Base-by-base conservation (phyloP, 2,113 vertebrate genomes). In the Pipa parva region DNA sequence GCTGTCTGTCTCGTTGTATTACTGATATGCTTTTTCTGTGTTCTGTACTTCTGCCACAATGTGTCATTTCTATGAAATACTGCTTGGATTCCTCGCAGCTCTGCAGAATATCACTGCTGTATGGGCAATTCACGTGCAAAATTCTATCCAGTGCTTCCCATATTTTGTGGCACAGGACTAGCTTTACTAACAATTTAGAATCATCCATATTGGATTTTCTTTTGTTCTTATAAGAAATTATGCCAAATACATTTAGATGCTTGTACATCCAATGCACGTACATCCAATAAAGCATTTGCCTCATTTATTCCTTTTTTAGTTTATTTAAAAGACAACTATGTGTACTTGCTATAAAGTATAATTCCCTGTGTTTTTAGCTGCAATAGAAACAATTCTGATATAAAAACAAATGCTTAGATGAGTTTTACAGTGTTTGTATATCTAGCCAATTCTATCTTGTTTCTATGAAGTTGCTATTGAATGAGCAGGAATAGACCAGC, bases 401-500 rank as follows among this genome's bases (percentile, higher is more conserved):
- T n/a, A n/a, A n/a, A n/a, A n/a, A n/a, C n/a, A n/a, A n/a, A n/a
- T n/a, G n/a, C n/a, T n/a, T n/a, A 36, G 33, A 36, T 9, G 33
- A 36, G 15, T 36, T 36, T 12, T 36, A 36, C 33, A 36, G 33
- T 36, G 15, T 36, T 36, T 36, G 33, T 36, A 42, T n/a, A 42
- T 42, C 39, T 42, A 42, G 39, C 39, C 15, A 18, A 49, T 20
- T 21, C 18, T 49, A 49, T 49, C 39, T 7, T 31, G 5, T 31
- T 18, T 2, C 7, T 54, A 12, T 24, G 12, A 9, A 33, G 55
- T 21, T 56, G 55, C 4, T 15, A 9, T 42, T 11, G 7, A n/a
- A 11, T 48, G 15, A 61, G 42, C 39, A 61, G 26, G 31, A 5
- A 21, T 18, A 60, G 57, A 22, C 18, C 8, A 69, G 65, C 48